Conservation (phyloP, 2,797 vertebrate species). For the Stomatorhinus walkeri region DNA sequence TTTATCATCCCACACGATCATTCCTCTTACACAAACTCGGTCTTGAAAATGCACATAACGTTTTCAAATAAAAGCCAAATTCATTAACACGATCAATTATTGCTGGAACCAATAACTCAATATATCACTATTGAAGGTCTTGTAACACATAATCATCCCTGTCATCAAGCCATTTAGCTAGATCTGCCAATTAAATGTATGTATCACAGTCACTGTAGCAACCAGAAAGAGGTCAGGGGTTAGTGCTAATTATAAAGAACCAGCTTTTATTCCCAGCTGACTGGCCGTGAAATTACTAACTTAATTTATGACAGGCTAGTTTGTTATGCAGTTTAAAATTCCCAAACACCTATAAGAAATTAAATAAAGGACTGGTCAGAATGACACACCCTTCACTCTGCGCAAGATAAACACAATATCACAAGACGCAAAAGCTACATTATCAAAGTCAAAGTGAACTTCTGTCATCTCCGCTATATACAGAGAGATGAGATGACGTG, state of each 20-base stretch:
- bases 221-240: neutral
- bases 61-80: neutral
- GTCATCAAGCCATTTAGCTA: neutral
- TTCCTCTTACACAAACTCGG: neutral
- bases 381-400: neutral
- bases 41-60: neutral
- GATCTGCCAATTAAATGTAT: neutral
- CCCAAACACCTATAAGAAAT: neutral
- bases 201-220: neutral
- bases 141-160: neutral
- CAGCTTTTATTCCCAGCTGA: neutral
- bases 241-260: neutral
- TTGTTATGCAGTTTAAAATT: slow-evolving; percentile 1
- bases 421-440: neutral
- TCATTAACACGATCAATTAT: neutral
- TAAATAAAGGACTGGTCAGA: neutral
- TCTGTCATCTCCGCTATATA: neutral
- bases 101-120: neutral
- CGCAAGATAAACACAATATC: neutral
- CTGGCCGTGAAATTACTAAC: neutral
- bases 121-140: neutral
- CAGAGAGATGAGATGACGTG: neutral
- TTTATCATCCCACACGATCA: neutral
- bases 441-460: neutral
- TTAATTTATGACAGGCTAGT: neutral